Conservation (phyloP, 2,888 invertebrate species). For the Hipparchia semele region DNA sequence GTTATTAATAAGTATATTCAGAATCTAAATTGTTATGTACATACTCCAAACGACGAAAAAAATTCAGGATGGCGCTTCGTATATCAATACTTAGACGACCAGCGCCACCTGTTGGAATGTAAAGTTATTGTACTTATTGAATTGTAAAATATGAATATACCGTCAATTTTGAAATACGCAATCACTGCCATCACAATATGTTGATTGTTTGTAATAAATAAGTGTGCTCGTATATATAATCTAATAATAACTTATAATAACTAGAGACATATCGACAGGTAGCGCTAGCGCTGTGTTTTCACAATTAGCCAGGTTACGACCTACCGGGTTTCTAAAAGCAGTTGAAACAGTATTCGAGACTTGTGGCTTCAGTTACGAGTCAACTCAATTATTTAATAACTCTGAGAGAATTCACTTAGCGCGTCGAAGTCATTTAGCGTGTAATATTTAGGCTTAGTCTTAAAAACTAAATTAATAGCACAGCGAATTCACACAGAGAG, state of each 20-base stretch:
- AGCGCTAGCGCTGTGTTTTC: slow-evolving; percentile 41
- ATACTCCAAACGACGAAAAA: slow-evolving; percentile 32
- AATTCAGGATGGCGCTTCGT: slow-evolving; percentile 78
- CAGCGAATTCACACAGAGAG: background rate
- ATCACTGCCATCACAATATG: slow-evolving; percentile 70
- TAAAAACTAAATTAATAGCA: background rate
- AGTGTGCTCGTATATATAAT: slow-evolving; percentile 21
- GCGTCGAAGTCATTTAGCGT: background rate
- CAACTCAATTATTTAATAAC: background rate
- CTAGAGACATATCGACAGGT: slow-evolving; percentile 36
- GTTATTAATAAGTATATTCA: background rate
- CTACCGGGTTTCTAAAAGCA: slow-evolving; percentile 42
- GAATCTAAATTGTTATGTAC: background rate
- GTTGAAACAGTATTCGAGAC: slow-evolving; percentile 63
- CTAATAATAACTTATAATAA: slow-evolving; percentile 19
- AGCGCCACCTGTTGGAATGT: slow-evolving; percentile 72
- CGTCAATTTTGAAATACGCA: slow-evolving; percentile 50
- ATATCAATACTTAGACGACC: slow-evolving; percentile 59
- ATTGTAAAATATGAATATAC: slow-evolving; percentile 23
- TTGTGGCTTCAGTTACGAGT: slow-evolving; percentile 40
- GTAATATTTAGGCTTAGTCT: background rate
- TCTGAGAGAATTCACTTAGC: background rate
- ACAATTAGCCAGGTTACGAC: slow-evolving; percentile 40
- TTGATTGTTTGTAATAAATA: slow-evolving; percentile 32
- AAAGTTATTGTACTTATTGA: background rate